A percentile compares a stretch with the other conserved stretches of the same genome.
phyloP scores from a whole-genome alignment of 2,797 vertebrate genomes.

The Lagocephalus sceleratus region DNA sequence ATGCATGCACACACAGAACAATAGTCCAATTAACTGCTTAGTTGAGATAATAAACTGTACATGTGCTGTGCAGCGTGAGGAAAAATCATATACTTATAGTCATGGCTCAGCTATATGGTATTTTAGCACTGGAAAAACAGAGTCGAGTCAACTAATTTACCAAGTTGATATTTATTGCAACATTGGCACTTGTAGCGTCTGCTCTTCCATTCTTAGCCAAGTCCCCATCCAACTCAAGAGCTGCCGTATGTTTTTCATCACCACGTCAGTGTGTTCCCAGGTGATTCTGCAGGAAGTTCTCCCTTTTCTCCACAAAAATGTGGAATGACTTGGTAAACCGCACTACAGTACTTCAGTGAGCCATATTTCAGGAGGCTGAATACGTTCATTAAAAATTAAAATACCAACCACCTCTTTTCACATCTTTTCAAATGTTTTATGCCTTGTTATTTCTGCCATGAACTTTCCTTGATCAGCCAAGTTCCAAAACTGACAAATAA shows the following conservation, averaged over 20 bases:
- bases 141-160: constrained; percentile 11
- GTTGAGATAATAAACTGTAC: no score
- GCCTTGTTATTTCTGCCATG: constrained; percentile 28
- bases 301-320: constrained; percentile 25
- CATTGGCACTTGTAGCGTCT: constrained; percentile 36
- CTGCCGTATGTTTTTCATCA: constrained; percentile 35
- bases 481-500: constrained; percentile 9
- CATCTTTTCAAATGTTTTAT: constrained; percentile 21
- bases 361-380: constrained; percentile 25
- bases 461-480: constrained; percentile 50
- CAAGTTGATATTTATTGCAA: constrained; percentile 23
- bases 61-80: no score
- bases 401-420: constrained; percentile 19
- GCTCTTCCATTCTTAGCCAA: constrained; percentile 20
- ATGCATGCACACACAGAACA: no score
- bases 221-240: constrained; percentile 23
- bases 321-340: constrained; percentile 19
- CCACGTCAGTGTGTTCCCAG: constrained; percentile 16
- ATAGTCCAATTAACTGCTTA: no score
- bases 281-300: constrained; percentile 18
- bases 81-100: not conserved
- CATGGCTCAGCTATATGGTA: not conserved
- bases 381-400: constrained; percentile 9
- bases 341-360: constrained; percentile 24
- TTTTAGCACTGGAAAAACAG: not conserved